Base-by-base conservation (phyloP, 2,888 invertebrate genomes). In the Andrena bicolor region DNA sequence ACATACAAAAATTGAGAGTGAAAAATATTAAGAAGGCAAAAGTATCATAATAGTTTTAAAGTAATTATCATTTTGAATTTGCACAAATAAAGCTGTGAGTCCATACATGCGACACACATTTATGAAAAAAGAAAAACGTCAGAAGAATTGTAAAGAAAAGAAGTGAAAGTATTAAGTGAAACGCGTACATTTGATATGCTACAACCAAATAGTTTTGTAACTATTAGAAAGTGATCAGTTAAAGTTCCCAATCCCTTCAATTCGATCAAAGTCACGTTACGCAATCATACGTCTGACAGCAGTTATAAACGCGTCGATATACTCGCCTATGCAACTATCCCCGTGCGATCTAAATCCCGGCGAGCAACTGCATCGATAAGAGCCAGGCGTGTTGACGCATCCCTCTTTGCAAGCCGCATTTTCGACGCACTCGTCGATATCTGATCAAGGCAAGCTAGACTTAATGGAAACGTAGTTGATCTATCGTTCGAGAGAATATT, bases 351-450 rank as follows among this genome's bases (percentile, higher is more conserved):
- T 84, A 77, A 90, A 93, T 73, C 93, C 93, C 20, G 72, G 61
- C 23, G 89, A 86, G 78, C 94, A 94, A 66, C 86, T 87, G 80
- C 94, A 94, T 56, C 87, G 88, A 85, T 90, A 94, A 35, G 92
- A 91, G 23, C 94, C 94, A 1, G 87, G 86, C 3, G 89, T 90
- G 83, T 94, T 94, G 79, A 93, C 82, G 86, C 94, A 94, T 61
- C 90, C 90, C 53, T 90, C 91, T 71, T 87, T 88, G 79, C 93
- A 92, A 63, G 90, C 88, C 28, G 89, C 86, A 30, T 86, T 87
- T 81, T 81, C 83, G 51, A 70, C 78, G 69, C 94, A 94, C 78
- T 93, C 94, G 85, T 93, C 91, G 76, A 93, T 90, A 85, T 93
- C 93, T 90, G 84, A 32, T 65, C 61, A 75, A 8, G 30, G 56